Conservation (phyloP, 2,797 vertebrate genomes). For the Pogonophryne albipinna region DNA sequence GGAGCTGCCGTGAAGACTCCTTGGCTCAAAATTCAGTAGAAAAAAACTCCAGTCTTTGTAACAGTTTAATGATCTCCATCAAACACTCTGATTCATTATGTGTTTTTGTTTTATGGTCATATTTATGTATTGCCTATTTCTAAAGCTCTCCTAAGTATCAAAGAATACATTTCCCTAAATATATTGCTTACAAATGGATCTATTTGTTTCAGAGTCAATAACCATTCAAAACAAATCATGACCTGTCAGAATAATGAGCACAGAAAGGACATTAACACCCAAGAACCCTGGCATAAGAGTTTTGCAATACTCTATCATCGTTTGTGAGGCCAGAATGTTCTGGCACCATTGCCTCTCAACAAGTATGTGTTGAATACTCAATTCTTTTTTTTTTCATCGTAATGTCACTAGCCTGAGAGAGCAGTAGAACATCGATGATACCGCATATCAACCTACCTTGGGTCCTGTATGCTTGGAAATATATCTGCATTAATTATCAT, state of each 20-base stretch:
- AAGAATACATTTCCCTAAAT: background rate
- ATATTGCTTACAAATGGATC: background rate
- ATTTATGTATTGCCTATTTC: background rate
- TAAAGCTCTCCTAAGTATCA: background rate
- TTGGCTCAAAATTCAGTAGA: background rate
- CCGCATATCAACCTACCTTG: conserved; percentile 10
- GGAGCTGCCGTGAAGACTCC: background rate
- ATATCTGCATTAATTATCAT: background rate
- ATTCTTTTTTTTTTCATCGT: conserved; percentile 11
- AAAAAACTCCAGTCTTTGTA: conserved; percentile 4
- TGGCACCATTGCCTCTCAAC: conserved; percentile 12
- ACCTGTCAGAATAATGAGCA: conserved; percentile 1
- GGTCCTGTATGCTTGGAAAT: background rate
- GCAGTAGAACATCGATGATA: background rate
- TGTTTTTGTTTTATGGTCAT: background rate
- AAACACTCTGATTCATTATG: background rate
- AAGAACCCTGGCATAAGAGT: conserved; percentile 14
- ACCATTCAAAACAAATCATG: conserved; percentile 4
- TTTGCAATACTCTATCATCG: conserved; percentile 16
- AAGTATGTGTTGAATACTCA: conserved; percentile 31
- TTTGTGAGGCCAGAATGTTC: conserved; percentile 35
- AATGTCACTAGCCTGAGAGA: conserved; percentile 11
- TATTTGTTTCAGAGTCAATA: conserved; percentile 2
- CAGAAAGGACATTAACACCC: conserved; percentile 11
- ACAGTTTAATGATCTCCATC: conserved; percentile 2